Evolutionary conservation across 2,113 vertebrate species (phyloP).

Genomic region (Datnioides undecimradiatus): DNA sequence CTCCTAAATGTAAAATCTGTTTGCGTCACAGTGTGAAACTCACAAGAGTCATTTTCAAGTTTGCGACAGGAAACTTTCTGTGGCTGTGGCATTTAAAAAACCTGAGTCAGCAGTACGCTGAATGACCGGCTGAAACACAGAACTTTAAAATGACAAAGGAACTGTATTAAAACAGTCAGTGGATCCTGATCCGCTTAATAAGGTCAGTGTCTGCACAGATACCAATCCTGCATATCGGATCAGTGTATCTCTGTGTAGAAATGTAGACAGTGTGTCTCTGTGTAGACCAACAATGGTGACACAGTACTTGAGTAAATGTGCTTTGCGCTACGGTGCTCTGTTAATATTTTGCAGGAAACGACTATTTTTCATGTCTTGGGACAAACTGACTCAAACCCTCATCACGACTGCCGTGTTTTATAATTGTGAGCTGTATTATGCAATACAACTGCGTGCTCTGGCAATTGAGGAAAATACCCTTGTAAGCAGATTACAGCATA

Average conservation of each 20-base stretch:
- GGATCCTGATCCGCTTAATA: not conserved
- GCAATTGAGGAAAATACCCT: slow-evolving; percentile 32
- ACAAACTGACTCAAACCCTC: not conserved
- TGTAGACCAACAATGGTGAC: too few species aligned
- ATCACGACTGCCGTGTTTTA: slow-evolving; percentile 13
- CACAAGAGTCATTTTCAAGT: not conserved
- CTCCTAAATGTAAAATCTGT: not conserved
- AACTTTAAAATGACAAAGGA: not conserved
- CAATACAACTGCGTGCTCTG: slow-evolving; percentile 23
- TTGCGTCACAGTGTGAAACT: not conserved
- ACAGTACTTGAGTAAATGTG: not conserved
- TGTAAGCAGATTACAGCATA: slow-evolving; percentile 62
- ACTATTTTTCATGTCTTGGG: not conserved
- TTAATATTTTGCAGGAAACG: slow-evolving; percentile 3
- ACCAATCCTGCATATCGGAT: too few species aligned
- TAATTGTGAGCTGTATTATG: slow-evolving; percentile 34
- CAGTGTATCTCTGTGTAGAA: not conserved
- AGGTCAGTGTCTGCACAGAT: not conserved
- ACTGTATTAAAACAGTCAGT: not conserved
- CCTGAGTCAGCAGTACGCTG: too few species aligned
- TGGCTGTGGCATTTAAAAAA: not conserved
- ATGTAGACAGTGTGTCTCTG: too few species aligned
- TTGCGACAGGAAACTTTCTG: not conserved
- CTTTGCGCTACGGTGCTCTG: not conserved
- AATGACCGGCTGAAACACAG: not conserved